Evolutionary conservation across 2,888 invertebrate species (phyloP).

Genomic region (Neelides folsomi): DNA sequence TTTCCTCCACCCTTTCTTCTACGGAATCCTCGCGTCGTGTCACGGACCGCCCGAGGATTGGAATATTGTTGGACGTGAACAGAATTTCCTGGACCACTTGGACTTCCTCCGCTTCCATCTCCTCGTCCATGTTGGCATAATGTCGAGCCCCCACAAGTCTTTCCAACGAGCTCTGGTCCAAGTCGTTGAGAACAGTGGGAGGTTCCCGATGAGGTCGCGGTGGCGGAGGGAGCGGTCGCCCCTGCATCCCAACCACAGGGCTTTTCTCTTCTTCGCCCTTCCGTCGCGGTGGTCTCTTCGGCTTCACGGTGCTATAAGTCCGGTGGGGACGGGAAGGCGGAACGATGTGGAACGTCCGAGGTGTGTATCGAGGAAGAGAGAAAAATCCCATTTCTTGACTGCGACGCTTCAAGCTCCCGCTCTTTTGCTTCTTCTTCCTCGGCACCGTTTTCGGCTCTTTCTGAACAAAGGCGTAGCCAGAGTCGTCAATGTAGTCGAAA

Average conservation of each 20-base stretch:
- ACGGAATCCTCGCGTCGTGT: background rate
- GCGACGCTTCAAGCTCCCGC: conserved; percentile 11
- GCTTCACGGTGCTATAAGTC: conserved; percentile 29
- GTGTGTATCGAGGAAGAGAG: conserved; percentile 24
- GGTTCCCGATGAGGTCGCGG: conserved; percentile 49
- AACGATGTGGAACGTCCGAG: conserved; percentile 23
- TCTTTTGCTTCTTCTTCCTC: conserved; percentile 22
- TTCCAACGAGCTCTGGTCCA: conserved; percentile 27
- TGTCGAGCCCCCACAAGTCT: conserved; percentile 22
- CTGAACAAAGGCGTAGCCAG: conserved; percentile 30
- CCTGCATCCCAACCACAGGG: conserved; percentile 60
- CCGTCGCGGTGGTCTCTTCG: conserved; percentile 30
- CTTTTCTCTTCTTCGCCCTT: conserved; percentile 52
- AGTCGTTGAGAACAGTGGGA: conserved; percentile 16
- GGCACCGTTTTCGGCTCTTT: conserved; percentile 26
- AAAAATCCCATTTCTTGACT: conserved; percentile 13
- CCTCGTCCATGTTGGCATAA: conserved; percentile 29
- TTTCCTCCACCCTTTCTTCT: background rate
- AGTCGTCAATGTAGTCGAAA: conserved; percentile 27
- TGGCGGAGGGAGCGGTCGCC: conserved; percentile 70
- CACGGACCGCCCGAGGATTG: conserved; percentile 6
- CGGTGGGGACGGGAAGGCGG: conserved; percentile 29
- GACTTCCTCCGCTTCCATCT: conserved; percentile 7
- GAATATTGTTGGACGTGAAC: conserved; percentile 15
- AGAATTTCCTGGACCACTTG: conserved; percentile 8